Evolutionary conservation across 2,888 invertebrate genomes (phyloP).

Genomic region (Dicranocentrus wangi): DNA sequence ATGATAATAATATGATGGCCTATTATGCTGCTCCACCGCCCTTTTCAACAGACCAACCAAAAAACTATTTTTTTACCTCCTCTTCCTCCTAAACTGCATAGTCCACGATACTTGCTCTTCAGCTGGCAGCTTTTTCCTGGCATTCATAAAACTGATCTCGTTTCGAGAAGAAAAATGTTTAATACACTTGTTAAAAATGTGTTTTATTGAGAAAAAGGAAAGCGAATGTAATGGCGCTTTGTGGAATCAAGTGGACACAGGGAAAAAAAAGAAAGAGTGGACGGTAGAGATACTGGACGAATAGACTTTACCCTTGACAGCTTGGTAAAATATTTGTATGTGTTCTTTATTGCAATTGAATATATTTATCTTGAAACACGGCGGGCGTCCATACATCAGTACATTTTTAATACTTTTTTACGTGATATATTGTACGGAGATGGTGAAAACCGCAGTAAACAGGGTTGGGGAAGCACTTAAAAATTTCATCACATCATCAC

Average conservation of each 20-base stretch:
- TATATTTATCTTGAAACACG: conserved; percentile 6
- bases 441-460: conserved; percentile 20
- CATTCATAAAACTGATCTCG: conserved; percentile 56
- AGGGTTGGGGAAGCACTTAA: background rate
- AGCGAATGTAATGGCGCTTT: conserved; percentile 14
- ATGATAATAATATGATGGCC: conserved; percentile 60
- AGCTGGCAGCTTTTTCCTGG: no score
- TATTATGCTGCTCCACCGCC: conserved; percentile 52
- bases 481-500: conserved; percentile 14
- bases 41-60: conserved; percentile 40
- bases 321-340: conserved; percentile 44
- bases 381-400: no score
- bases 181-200: conserved; percentile 54
- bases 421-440: background rate
- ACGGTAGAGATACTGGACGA: conserved; percentile 46
- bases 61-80: conserved; percentile 8
- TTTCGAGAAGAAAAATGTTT: conserved; percentile 41
- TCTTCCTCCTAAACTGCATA: background rate
- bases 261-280: conserved; percentile 36
- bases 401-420: background rate
- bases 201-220: conserved; percentile 55
- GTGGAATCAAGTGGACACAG: conserved; percentile 42
- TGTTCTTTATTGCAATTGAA: conserved; percentile 22
- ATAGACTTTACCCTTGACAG: conserved; percentile 43
- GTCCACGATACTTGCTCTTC: conserved; percentile 1